A percentile compares a stretch with the other conserved stretches of the same genome.
phyloP scores from a whole-genome alignment of 2,888 invertebrate species.

The Patella depressa region DNA sequence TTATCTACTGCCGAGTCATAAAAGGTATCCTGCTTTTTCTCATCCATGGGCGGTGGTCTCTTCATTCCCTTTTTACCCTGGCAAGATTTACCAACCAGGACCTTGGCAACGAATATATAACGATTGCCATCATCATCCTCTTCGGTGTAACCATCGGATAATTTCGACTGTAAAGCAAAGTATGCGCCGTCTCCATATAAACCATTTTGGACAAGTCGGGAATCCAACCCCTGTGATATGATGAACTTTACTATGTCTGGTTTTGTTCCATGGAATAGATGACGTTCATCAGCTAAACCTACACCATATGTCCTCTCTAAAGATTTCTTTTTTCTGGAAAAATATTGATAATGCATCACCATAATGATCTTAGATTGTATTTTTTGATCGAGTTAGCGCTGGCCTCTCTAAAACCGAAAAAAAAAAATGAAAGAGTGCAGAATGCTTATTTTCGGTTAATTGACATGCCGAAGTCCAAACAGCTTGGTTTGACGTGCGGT shows the following conservation, averaged over 20 bases:
- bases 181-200: slow-evolving; percentile 41
- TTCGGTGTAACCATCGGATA: slow-evolving; percentile 22
- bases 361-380: too few relatives aligned
- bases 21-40: slow-evolving; percentile 32
- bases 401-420: too few relatives aligned
- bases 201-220: slow-evolving; percentile 35
- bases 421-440: too few relatives aligned
- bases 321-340: slow-evolving; percentile 28
- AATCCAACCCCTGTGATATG: slow-evolving; percentile 39
- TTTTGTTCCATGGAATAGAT: slow-evolving; percentile 40
- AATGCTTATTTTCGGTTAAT: too few relatives aligned
- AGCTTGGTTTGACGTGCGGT: too few relatives aligned
- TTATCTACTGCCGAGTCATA: slow-evolving; percentile 46
- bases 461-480: too few relatives aligned
- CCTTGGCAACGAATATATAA: slow-evolving; percentile 43
- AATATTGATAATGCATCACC: not conserved
- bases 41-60: slow-evolving; percentile 44
- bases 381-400: too few relatives aligned
- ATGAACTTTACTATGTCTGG: slow-evolving; percentile 30
- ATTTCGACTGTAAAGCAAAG: slow-evolving; percentile 35
- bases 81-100: slow-evolving; percentile 42
- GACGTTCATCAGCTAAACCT: slow-evolving; percentile 23
- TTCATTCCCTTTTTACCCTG: slow-evolving; percentile 33
- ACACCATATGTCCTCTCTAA: slow-evolving; percentile 20
- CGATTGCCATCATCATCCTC: not conserved